These are phyloP conservation scores for Gallinago undulata DNA, from an alignment of 2,113 vertebrate genomes.

Conservation along the genomic window DNA sequence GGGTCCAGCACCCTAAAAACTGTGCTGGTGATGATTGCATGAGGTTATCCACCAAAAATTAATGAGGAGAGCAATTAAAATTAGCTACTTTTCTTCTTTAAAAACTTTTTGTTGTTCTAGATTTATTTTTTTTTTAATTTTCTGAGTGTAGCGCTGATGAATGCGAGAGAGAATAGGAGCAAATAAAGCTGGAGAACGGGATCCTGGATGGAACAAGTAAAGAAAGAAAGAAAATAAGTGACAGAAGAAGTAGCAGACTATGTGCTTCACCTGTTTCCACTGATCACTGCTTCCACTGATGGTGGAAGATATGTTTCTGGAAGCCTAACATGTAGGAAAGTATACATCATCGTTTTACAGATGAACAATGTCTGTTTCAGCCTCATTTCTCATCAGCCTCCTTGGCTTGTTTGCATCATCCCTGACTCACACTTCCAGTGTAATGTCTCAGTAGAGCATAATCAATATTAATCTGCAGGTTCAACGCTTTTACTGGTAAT, in stretches of 20 bases:
- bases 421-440: constrained; percentile 3
- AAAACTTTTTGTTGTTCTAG: neutral
- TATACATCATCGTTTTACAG: neutral
- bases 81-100: neutral
- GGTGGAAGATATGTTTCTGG: neutral
- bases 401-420: neutral
- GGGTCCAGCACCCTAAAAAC: neutral
- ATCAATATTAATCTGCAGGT: neutral
- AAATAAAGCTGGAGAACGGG: neutral
- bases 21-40: rapidly evolving
- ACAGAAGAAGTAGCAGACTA: neutral
- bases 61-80: neutral
- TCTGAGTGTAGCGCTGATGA: neutral
- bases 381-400: neutral
- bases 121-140: neutral
- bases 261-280: neutral
- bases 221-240: neutral
- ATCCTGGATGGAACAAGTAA: neutral
- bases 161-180: neutral
- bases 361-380: neutral
- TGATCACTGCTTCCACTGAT: neutral
- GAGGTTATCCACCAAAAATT: neutral
- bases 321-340: neutral
- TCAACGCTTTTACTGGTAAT: neutral
- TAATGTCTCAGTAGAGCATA: neutral